Conservation (phyloP, 2,888 invertebrate species). For the Cheilosia vernalis region DNA sequence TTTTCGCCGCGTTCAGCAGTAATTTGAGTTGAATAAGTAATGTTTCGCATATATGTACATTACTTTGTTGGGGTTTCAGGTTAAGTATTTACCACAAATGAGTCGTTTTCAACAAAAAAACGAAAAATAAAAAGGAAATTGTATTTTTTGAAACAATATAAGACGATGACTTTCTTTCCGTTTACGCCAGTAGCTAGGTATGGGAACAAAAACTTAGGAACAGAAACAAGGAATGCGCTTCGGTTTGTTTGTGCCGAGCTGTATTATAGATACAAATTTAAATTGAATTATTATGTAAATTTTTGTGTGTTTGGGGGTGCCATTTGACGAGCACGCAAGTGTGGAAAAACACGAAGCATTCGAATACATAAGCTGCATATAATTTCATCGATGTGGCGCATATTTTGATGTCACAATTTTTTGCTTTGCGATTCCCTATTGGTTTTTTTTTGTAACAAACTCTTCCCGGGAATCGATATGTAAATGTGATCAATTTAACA, state of each 20-base stretch:
- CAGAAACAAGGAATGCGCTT: constrained; percentile 16
- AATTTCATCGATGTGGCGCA: constrained; percentile 22
- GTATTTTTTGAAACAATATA: constrained; percentile 41
- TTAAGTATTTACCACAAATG: constrained; percentile 15
- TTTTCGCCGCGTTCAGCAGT: constrained; percentile 58
- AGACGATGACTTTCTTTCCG: neutral
- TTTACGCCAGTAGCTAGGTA: neutral
- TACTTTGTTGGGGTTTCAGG: constrained; percentile 33
- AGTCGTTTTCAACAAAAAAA: neutral
- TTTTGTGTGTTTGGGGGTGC: constrained; percentile 7
- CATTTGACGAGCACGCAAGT: constrained; percentile 41
- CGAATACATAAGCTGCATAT: constrained; percentile 19
- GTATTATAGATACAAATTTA: constrained; percentile 63
- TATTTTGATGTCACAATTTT: constrained; percentile 42
- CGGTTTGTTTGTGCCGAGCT: constrained; percentile 35
- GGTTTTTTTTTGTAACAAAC: neutral
- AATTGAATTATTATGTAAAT: constrained; percentile 74
- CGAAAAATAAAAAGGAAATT: neutral
- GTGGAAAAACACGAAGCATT: constrained; percentile 11
- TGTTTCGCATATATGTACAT: constrained; percentile 27
- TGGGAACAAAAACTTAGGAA: too few relatives aligned
- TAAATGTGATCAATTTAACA: constrained; percentile 32
- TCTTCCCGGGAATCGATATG: constrained; percentile 15
- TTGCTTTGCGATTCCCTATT: neutral
- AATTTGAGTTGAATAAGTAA: constrained; percentile 63